Conservation (phyloP, 2,797 vertebrate genomes). For the Spinus pinus region DNA sequence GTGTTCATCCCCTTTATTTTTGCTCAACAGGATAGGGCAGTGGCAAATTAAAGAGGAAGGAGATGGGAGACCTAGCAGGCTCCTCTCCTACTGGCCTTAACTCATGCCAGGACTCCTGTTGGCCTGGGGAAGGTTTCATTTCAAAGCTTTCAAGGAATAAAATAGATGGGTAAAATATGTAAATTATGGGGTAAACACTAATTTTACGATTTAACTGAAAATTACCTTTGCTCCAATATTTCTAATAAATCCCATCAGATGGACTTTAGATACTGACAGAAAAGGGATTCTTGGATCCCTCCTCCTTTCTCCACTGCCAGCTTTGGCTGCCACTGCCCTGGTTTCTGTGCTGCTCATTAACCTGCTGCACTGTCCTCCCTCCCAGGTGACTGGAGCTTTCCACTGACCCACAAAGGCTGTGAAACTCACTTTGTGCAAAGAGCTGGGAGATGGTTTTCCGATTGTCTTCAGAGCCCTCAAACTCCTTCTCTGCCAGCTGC, state of each 20-base stretch:
- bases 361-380: not conserved
- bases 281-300: not conserved
- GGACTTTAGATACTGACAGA: not conserved
- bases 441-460: constrained; percentile 96
- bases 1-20: not conserved
- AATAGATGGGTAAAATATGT: not conserved
- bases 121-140: not conserved
- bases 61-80: not conserved
- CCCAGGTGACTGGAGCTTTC: not conserved
- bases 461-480: constrained; percentile 94
- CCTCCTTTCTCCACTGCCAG: not conserved
- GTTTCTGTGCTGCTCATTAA: not conserved
- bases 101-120: not conserved
- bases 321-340: not conserved
- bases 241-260: not conserved
- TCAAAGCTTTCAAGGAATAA: not conserved
- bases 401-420: not conserved
- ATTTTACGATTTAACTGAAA: not conserved
- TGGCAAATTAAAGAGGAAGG: not conserved
- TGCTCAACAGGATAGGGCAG: not conserved
- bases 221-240: not conserved
- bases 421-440: constrained; percentile 89
- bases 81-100: not conserved
- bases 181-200: not conserved
- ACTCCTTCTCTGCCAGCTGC: constrained; percentile 94